Conservation (phyloP, 2,888 invertebrate species). For the Drosophila neonasuta region DNA sequence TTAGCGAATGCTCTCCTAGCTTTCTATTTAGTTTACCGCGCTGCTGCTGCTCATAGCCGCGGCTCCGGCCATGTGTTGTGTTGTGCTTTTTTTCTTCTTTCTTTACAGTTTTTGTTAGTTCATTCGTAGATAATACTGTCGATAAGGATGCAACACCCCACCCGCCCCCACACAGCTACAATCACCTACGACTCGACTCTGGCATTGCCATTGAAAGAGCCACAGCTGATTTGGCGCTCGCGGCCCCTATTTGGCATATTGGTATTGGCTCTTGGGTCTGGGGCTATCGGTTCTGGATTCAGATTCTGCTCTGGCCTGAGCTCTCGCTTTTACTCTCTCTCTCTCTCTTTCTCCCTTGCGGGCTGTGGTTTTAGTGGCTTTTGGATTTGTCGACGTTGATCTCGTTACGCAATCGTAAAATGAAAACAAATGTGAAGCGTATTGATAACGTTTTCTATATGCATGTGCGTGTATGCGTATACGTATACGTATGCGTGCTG, state of each 20-base stretch:
- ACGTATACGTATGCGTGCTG: constrained; percentile 17
- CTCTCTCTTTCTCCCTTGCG: constrained; percentile 23
- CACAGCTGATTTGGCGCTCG: constrained; percentile 50
- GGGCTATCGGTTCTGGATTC: constrained; percentile 15
- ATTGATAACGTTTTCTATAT: constrained; percentile 67
- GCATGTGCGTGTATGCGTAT: constrained; percentile 17
- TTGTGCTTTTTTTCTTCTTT: constrained; percentile 28
- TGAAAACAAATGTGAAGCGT: constrained; percentile 76
- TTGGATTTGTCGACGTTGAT: constrained; percentile 75
- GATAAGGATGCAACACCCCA: constrained; percentile 48
- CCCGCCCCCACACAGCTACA: neutral
- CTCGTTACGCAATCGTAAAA: constrained; percentile 76
- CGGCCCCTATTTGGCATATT: constrained; percentile 66
- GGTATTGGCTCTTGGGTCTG: constrained; percentile 43
- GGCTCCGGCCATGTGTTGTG: constrained; percentile 27
- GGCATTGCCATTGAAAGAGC: constrained; percentile 24
- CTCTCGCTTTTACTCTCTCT: constrained; percentile 2
- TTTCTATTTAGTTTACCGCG: constrained; percentile 57
- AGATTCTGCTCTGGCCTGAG: neutral
- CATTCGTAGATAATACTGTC: constrained; percentile 65
- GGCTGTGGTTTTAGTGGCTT: constrained; percentile 73
- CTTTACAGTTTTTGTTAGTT: constrained; percentile 48
- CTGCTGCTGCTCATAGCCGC: constrained; percentile 11
- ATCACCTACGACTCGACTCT: constrained; percentile 1
- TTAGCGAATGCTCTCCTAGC: constrained; percentile 65